Conservation (phyloP, 2,888 invertebrate species). For the Drosophila hamatofila region DNA sequence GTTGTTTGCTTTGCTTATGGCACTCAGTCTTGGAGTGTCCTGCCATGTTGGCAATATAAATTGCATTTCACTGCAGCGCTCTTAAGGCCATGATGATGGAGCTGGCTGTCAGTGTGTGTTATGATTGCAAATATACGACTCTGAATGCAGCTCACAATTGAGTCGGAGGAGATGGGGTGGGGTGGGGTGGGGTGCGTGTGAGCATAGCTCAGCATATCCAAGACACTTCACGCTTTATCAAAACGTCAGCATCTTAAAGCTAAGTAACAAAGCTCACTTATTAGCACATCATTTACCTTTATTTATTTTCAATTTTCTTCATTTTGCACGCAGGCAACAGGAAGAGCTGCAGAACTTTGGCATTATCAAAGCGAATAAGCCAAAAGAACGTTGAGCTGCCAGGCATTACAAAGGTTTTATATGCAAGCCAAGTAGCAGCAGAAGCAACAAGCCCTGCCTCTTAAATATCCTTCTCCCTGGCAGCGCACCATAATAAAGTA, state of each 20-base stretch:
- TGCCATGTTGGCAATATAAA: constrained; percentile 66
- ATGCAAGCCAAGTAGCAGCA: constrained; percentile 30
- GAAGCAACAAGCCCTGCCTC: background rate
- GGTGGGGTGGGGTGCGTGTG: background rate
- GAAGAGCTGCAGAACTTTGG: constrained; percentile 27
- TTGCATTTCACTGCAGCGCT: constrained; percentile 61
- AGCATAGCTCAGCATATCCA: constrained; percentile 6
- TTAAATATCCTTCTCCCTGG: background rate
- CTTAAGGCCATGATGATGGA: constrained; percentile 40
- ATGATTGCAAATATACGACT: constrained; percentile 71
- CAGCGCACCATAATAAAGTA: constrained; percentile 69
- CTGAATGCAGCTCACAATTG: constrained; percentile 11
- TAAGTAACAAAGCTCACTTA: constrained; percentile 52
- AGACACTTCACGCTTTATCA: constrained; percentile 15
- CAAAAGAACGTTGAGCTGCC: constrained; percentile 10
- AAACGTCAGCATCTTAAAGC: constrained; percentile 4
- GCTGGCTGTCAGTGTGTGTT: constrained; percentile 61
- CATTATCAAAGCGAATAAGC: constrained; percentile 36
- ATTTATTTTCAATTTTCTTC: constrained; percentile 22
- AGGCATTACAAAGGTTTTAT: constrained; percentile 48
- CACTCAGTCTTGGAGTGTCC: constrained; percentile 58
- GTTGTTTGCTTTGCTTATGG: constrained; percentile 49
- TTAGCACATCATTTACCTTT: constrained; percentile 65
- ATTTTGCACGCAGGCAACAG: constrained; percentile 2
- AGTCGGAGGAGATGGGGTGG: background rate